Evolutionary conservation across 2,113 vertebrate genomes (phyloP).

Genomic region (Colistium nudipinnis): DNA sequence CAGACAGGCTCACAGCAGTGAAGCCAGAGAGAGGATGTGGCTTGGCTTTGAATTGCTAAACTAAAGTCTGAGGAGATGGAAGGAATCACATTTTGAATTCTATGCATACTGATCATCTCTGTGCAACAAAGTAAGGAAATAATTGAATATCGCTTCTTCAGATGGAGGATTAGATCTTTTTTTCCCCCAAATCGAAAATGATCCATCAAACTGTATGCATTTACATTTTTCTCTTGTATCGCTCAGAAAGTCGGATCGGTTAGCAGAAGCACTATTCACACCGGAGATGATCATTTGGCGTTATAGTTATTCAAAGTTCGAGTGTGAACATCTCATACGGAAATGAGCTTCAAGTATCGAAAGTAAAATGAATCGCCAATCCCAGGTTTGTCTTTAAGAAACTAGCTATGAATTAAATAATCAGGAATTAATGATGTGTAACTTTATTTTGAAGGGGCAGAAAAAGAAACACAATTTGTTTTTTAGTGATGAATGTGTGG

Average conservation of each 20-base stretch:
- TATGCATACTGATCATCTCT: constrained; percentile 58
- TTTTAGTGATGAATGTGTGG: neutral
- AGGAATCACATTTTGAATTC: constrained; percentile 61
- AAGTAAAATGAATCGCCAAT: neutral
- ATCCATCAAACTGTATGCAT: neutral
- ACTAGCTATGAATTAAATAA: neutral
- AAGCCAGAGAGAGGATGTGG: constrained; percentile 56
- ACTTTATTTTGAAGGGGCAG: neutral
- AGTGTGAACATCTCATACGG: too few species aligned
- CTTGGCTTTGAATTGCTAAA: constrained; percentile 66
- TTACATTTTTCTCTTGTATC: neutral
- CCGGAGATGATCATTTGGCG: too few species aligned
- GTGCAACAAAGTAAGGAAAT: constrained; percentile 11
- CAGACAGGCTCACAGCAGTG: constrained; percentile 77
- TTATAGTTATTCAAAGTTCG: too few species aligned
- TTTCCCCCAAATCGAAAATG: neutral
- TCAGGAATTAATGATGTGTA: neutral
- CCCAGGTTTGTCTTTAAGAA: neutral
- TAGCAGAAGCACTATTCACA: too few species aligned
- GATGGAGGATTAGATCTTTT: neutral
- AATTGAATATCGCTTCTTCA: constrained; percentile 14
- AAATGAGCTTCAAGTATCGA: too few species aligned
- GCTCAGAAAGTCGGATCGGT: neutral
- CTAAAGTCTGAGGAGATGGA: constrained; percentile 53
- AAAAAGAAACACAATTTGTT: too few species aligned